Evolutionary conservation across 2,888 invertebrate genomes (phyloP), one percentile per base, ranked within the genome.

Genomic region (Caenorhabditis parvicauda): DNA sequence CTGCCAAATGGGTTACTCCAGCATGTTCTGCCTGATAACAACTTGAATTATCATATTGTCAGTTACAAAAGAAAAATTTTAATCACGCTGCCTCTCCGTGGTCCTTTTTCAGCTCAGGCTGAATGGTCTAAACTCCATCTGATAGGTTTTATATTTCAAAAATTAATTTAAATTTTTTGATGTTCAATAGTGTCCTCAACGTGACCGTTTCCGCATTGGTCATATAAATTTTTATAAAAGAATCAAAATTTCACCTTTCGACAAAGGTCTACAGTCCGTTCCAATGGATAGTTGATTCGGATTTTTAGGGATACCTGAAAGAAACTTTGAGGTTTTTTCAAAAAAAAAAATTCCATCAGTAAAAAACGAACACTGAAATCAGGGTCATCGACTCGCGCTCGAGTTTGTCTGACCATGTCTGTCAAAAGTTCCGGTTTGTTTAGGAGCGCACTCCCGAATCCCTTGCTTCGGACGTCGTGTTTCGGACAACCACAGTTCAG

Each of bases 401-500:
- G 86, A 17, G 92, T 87, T 74, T 88, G 88, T 73, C 84, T 85
- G 0, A 95, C 87, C 78, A 95, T 86, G 74, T 91, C 90, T 67
- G 87, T 87, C 4, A 96, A 87, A 9, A 88, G 76, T 78, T 95
- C 89, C 5, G 95, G 94, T 70, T 89, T 63, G 7, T 21, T 55
- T 9, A 72, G 49, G 35, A 72, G 59, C 12, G 62, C 60, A 56
- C 70, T 70, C 45, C 72, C 72, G 46, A 70, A 70, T 46, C 72
- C 72, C 53, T 67, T 63, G 6, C 64, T 53, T 3, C 74, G 59
- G 2, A 77, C 75, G 50, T 76, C 84, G 80, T 82, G 82, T 83
- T 96, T 96, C 0, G 96, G 96, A 76, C 96, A 96, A 0, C 96
- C 96, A 85, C 96, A 96, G 82, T 96, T 96, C 32, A 96, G 84